phyloP scores from a whole-genome alignment of 2,888 invertebrate genomes.

The Aspidiotus destructor region DNA sequence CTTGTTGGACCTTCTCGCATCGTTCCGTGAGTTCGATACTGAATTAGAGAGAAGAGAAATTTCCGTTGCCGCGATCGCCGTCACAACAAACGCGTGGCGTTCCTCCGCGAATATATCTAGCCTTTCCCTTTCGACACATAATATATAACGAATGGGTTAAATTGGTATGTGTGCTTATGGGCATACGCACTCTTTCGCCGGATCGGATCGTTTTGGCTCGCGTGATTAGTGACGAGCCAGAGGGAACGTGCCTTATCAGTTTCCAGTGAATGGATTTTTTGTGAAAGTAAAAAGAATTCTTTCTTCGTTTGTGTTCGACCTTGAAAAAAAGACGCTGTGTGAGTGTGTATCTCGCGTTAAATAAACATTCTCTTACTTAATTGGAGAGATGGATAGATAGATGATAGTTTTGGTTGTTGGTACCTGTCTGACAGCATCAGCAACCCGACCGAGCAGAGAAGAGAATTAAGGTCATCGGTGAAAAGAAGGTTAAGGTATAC shows the following conservation, averaged over 20 bases:
- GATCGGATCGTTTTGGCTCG: background rate
- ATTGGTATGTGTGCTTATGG: background rate
- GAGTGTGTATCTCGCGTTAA: background rate
- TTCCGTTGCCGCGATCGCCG: slow-evolving; percentile 18
- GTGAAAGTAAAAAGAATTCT: slow-evolving; percentile 16
- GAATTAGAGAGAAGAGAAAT: slow-evolving; percentile 24
- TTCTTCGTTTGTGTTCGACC: slow-evolving; percentile 7
- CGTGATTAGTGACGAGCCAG: background rate
- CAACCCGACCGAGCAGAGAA: background rate
- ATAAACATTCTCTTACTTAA: slow-evolving; percentile 28
- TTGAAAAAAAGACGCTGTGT: slow-evolving; percentile 20
- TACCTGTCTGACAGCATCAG: background rate
- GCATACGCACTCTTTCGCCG: slow-evolving; percentile 3
- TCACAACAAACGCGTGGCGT: slow-evolving; percentile 18
- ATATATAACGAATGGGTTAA: background rate
- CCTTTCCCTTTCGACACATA: slow-evolving; percentile 23
- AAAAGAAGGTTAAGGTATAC: background rate
- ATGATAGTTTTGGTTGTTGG: too few species aligned
- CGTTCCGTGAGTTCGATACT: slow-evolving; percentile 16
- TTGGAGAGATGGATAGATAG: slow-evolving; percentile 24
- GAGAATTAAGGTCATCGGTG: slow-evolving; percentile 1
- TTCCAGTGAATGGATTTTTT: background rate
- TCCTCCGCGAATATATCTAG: background rate
- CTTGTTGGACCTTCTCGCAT: slow-evolving; percentile 8
- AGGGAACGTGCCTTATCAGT: background rate